These are phyloP conservation scores for Panagrolaimus sp. DNA, from an alignment of 1,140 invertebrate genomes.

Conservation along the genomic window DNA sequence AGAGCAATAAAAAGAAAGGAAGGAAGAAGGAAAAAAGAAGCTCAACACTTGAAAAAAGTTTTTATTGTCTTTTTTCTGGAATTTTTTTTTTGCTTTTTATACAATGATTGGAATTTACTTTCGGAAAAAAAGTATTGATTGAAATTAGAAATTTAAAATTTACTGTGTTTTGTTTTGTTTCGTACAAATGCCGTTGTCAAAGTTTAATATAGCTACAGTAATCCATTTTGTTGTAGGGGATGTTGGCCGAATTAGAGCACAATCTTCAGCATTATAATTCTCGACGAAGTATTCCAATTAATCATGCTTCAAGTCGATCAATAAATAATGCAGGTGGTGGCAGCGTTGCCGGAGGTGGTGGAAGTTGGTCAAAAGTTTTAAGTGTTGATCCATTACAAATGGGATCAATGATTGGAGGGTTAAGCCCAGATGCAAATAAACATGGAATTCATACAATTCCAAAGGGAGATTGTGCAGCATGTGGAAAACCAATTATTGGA, in stretches of 20 bases:
- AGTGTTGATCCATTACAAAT: constrained; percentile 8
- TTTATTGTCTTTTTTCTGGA: too few relatives aligned
- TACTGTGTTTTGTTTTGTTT: too few relatives aligned
- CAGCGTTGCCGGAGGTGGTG: too few relatives aligned
- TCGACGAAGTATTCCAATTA: neutral
- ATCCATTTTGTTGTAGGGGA: neutral
- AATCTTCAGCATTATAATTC: neutral
- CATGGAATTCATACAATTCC: constrained; percentile 94
- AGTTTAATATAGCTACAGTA: too few relatives aligned
- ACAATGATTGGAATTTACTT: too few relatives aligned
- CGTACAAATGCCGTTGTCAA: too few relatives aligned
- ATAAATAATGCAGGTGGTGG: neutral
- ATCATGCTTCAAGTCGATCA: neutral
- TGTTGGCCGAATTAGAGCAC: constrained; percentile 11
- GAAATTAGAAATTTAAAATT: too few relatives aligned
- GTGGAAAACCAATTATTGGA: constrained; percentile 93
- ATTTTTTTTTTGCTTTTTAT: too few relatives aligned
- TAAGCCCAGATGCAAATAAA: constrained; percentile 65
- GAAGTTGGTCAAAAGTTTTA: neutral
- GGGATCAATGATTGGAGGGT: constrained; percentile 8
- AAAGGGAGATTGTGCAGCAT: constrained; percentile 93
- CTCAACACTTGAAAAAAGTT: too few relatives aligned
- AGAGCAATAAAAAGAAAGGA: too few relatives aligned
- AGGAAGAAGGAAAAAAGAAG: too few relatives aligned
- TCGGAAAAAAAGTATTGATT: too few relatives aligned